Evolutionary conservation across 2,113 vertebrate species (phyloP).

Genomic region (Lycaon pictus): DNA sequence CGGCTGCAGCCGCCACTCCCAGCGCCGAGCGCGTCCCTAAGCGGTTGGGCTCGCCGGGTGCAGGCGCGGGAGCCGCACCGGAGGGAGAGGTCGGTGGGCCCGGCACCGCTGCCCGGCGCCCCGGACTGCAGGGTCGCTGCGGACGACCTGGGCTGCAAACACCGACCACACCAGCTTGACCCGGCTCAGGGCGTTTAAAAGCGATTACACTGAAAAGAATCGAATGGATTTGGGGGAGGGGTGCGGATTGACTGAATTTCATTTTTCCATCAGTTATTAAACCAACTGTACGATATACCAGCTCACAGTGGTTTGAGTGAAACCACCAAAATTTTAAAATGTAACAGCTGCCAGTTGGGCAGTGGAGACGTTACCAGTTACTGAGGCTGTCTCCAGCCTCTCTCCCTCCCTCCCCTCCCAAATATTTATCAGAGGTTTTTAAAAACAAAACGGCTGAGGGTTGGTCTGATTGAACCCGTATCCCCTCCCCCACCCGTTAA

Average conservation of each 20-base stretch:
- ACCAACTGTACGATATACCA: not conserved
- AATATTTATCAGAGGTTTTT: slow-evolving; percentile 28
- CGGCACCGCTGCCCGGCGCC: not conserved
- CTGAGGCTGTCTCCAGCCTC: not conserved
- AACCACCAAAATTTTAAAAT: not conserved
- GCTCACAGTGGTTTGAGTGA: not conserved
- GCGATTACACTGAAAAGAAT: not conserved
- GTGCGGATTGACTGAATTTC: not conserved
- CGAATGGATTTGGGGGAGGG: not conserved
- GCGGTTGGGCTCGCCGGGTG: not conserved
- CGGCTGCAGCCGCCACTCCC: not conserved
- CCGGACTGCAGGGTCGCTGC: not conserved
- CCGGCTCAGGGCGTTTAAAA: not conserved
- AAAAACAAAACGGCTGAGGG: not conserved
- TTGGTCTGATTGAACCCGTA: not conserved
- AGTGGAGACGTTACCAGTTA: not conserved
- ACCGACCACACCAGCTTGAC: not conserved
- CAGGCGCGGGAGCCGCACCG: rapidly evolving
- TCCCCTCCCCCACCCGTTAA: not conserved
- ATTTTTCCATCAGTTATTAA: slow-evolving; percentile 43
- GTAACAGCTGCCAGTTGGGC: not conserved
- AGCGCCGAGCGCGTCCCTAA: not conserved
- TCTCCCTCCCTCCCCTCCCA: not conserved
- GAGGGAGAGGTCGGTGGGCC: slow-evolving; percentile 33
- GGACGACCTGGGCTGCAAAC: not conserved